phyloP scores from a whole-genome alignment of 2,888 invertebrate species.

The Orchesellides sinensis region DNA sequence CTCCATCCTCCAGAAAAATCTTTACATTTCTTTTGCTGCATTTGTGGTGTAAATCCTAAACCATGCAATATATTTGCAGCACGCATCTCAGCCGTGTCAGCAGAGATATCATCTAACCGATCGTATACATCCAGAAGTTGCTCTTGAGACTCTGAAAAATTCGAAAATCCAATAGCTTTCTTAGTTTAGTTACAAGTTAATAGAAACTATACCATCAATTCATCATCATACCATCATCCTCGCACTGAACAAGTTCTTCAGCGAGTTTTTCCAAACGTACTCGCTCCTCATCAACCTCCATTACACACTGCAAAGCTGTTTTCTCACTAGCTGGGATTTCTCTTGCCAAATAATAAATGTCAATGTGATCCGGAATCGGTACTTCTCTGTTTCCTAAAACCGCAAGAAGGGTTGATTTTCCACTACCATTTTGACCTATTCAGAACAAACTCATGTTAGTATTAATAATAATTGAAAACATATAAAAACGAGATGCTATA shows the following conservation, averaged over 20 bases:
- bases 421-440: conserved; percentile 77
- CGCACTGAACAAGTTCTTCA: conserved; percentile 90
- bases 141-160: conserved; percentile 88
- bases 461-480: not conserved
- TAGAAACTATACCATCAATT: not conserved
- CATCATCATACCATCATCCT: conserved; percentile 85
- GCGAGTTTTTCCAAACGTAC: conserved; percentile 93
- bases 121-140: conserved; percentile 99
- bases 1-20: conserved; percentile 82
- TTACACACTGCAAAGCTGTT: conserved; percentile 95
- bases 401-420: conserved; percentile 95
- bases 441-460: not conserved
- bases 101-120: conserved; percentile 96
- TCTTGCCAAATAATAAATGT: conserved; percentile 97
- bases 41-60: conserved; percentile 91
- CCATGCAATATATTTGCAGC: conserved; percentile 97
- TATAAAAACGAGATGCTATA: too few relatives aligned
- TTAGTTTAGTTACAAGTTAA: too few relatives aligned
- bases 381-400: conserved; percentile 91
- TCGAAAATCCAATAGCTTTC: not conserved
- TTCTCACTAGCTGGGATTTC: conserved; percentile 99
- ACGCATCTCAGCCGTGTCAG: conserved; percentile 95
- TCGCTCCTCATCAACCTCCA: conserved; percentile 98
- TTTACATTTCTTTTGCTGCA: conserved; percentile 84
- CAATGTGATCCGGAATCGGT: conserved; percentile 97